These are phyloP conservation scores for Lasioglossum lativentre DNA, from an alignment of 2,888 invertebrate genomes.

Conservation along the genomic window DNA sequence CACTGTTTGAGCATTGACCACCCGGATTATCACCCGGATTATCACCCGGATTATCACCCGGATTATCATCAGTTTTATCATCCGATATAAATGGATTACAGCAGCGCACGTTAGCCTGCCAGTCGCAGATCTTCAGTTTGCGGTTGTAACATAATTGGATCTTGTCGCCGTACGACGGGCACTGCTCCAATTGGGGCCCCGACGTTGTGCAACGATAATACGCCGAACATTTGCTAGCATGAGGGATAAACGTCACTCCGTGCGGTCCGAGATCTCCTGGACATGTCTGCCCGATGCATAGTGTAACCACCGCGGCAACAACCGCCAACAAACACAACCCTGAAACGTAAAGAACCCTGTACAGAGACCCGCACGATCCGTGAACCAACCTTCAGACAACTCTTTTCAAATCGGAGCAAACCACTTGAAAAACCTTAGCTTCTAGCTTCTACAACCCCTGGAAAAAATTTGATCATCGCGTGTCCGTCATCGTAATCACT, in stretches of 20 bases:
- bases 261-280: background rate
- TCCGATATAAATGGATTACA: background rate
- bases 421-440: no score
- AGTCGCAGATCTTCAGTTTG: background rate
- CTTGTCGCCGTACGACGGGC: background rate
- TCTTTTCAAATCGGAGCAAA: no score
- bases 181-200: accelerated
- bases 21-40: no score
- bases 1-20: no score
- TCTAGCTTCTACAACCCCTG: no score
- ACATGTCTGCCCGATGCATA: background rate
- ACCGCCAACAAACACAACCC: background rate
- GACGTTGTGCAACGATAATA: background rate
- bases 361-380: no score
- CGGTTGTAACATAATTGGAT: background rate
- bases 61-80: no score
- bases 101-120: background rate
- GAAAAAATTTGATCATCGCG: no score
- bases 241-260: background rate
- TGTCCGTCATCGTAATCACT: no score
- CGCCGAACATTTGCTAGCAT: background rate
- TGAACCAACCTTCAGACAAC: background rate
- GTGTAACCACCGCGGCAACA: no score
- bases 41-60: no score
- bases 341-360: background rate